A percentile compares a stretch with the other conserved stretches of the same genome.
Conservation (phyloP, 1,140 invertebrate species). For the Riptortus pedestris region DNA sequence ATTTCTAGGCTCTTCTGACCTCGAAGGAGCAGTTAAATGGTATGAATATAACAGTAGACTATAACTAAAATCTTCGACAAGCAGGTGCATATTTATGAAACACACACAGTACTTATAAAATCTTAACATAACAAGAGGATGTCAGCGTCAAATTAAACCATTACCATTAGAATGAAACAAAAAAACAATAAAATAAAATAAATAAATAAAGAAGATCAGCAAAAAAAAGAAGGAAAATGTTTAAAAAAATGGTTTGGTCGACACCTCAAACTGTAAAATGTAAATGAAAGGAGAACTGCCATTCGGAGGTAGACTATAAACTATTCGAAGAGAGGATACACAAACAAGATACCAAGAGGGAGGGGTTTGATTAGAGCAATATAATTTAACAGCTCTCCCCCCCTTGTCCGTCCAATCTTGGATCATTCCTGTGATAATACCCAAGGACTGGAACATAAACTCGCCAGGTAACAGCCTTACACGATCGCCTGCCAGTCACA, state of each 20-base stretch:
- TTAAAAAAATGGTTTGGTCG: background rate
- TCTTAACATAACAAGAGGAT: background rate
- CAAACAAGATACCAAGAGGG: too few species aligned
- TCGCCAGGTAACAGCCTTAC: background rate
- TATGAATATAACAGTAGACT: too few species aligned
- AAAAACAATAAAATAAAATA: background rate
- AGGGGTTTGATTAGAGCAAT: background rate
- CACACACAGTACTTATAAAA: too few species aligned
- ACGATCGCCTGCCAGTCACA: too few species aligned
- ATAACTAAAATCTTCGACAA: too few species aligned
- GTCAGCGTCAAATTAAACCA: background rate
- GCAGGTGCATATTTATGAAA: too few species aligned
- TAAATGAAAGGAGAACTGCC: conserved; percentile 5
- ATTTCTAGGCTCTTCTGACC: too few species aligned
- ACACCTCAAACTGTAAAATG: background rate
- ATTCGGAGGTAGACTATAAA: conserved; percentile 1
- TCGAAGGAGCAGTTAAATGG: too few species aligned
- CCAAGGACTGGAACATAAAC: background rate
- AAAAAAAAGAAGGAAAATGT: background rate
- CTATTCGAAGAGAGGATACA: background rate
- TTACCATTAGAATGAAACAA: background rate
- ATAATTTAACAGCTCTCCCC: background rate
- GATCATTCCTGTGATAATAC: background rate
- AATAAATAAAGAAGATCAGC: background rate
- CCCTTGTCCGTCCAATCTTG: too few species aligned